Evolutionary conservation across 1,140 invertebrate species (phyloP), one percentile per base, ranked within the genome.

Genomic region (Drosophila tsacasi): DNA sequence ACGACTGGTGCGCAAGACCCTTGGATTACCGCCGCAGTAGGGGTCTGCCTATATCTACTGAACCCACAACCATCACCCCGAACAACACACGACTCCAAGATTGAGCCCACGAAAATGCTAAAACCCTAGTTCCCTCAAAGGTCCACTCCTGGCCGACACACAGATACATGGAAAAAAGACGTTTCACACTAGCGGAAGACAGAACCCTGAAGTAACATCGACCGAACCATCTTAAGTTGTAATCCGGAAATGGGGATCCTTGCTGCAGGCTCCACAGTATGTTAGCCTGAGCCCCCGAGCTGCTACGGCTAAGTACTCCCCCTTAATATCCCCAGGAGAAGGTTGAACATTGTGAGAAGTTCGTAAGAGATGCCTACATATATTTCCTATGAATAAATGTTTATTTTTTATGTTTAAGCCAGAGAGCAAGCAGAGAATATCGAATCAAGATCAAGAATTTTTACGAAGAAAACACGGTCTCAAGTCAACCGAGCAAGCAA

Each of bases 1-100:
- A 91, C 95, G 96, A 91, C 95, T 99, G 68, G 99, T 99, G 25
- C 94, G 97, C 69, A 98, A 98, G 94, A 99, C 98, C 6, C 94
- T 99, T 19, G 96, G 96, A 40, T 94, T 97, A 76, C 94, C 95
- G 76, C 94, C 95, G 55, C 89, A 90, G 79, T 91, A 93, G 62
- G 66, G 35, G n/a, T 15, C 37, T 40, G 27, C 27, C 23, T 19
- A 5, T 27, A 5, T 19, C 9, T 27, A 5, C 40, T 21, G 47
- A 37, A 39, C 19, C 46, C 60, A 23, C 32, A 23, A 39, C 54
- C 35, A 19, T 21, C 19, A 32, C 61, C 46, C 44, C 25, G 19
- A 52, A 10, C 66, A 67, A 44, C 64, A 67, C 47, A 50, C 47
- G 67, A 69, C 54, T 69, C 62, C 47, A 32, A 47, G 30, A 66